Conservation (phyloP, 1,140 invertebrate genomes). For the Brachionus sp. region DNA sequence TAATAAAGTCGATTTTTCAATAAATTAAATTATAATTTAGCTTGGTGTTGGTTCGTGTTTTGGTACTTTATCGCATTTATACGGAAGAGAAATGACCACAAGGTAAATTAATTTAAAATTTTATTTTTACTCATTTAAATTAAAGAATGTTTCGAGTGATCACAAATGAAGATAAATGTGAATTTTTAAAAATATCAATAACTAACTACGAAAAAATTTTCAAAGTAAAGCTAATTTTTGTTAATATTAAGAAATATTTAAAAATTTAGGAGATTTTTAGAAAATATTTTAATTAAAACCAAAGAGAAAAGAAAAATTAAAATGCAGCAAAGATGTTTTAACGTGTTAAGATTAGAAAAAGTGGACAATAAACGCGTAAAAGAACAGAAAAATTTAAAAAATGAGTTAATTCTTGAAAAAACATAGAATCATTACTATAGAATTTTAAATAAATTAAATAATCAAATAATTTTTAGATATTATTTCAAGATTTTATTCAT, state of each 20-base stretch:
- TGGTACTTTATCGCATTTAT: conserved; percentile 53
- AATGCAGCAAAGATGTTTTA: too few species aligned
- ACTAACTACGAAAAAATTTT: conserved; percentile 53
- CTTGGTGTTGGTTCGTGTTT: conserved; percentile 54
- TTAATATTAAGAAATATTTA: not conserved
- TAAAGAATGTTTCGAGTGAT: conserved; percentile 53
- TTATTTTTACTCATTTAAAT: not conserved
- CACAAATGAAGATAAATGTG: conserved; percentile 53
- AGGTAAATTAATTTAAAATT: conserved; percentile 48
- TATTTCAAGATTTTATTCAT: too few species aligned
- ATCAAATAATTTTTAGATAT: too few species aligned
- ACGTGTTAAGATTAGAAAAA: too few species aligned
- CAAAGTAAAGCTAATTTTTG: conserved; percentile 49
- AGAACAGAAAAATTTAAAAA: too few species aligned
- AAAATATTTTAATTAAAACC: too few species aligned
- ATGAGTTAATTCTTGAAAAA: too few species aligned
- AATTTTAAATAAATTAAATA: too few species aligned
- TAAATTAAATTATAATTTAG: conserved; percentile 47
- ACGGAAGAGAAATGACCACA: conserved; percentile 50
- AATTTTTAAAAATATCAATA: conserved; percentile 55
- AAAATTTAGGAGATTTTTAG: too few species aligned
- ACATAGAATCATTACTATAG: too few species aligned
- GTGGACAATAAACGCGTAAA: too few species aligned
- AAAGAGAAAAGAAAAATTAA: too few species aligned
- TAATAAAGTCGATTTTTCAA: not conserved